Percentiles rank a stretch among this genome's conserved stretches.
Evolutionary conservation across 2,113 vertebrate genomes (phyloP).

Genomic region (Picathartes gymnocephalus): DNA sequence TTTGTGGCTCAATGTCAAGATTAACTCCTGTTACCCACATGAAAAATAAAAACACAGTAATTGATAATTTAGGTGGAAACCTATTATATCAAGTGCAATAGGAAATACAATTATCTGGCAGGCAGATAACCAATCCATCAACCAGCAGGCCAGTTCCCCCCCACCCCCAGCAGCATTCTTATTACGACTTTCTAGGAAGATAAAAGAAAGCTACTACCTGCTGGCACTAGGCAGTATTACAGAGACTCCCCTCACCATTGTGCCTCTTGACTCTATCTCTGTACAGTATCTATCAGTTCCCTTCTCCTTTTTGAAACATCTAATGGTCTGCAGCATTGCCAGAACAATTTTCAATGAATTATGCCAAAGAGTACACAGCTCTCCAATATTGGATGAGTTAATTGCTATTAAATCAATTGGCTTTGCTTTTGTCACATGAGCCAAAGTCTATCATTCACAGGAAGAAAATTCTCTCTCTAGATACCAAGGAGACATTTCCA

Average conservation of each 20-base stretch:
- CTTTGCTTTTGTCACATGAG: conserved; percentile 32
- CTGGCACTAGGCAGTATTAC: background rate
- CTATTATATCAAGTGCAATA: conserved; percentile 37
- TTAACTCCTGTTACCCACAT: background rate
- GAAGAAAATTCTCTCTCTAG: background rate
- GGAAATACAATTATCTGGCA: conserved; percentile 60
- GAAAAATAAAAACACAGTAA: conserved; percentile 47
- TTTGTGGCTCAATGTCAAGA: conserved; percentile 3
- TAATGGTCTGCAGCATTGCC: conserved; percentile 27
- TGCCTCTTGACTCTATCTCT: background rate
- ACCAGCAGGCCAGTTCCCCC: background rate
- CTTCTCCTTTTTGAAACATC: background rate
- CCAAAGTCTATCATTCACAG: conserved; percentile 32
- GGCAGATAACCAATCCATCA: conserved; percentile 22
- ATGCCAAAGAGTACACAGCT: conserved; percentile 9
- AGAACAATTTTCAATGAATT: conserved; percentile 44
- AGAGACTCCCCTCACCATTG: background rate
- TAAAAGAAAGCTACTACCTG: background rate
- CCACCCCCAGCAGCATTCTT: background rate
- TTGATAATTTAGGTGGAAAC: conserved; percentile 44
- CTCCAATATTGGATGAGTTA: conserved; percentile 49
- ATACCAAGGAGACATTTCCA: background rate
- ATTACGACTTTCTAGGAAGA: conserved; percentile 42
- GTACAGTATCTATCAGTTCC: background rate
- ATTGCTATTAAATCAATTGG: conserved; percentile 59